These are phyloP conservation scores for Tachuris rubrigastra DNA, from an alignment of 2,113 vertebrate species.

Conservation along the genomic window DNA sequence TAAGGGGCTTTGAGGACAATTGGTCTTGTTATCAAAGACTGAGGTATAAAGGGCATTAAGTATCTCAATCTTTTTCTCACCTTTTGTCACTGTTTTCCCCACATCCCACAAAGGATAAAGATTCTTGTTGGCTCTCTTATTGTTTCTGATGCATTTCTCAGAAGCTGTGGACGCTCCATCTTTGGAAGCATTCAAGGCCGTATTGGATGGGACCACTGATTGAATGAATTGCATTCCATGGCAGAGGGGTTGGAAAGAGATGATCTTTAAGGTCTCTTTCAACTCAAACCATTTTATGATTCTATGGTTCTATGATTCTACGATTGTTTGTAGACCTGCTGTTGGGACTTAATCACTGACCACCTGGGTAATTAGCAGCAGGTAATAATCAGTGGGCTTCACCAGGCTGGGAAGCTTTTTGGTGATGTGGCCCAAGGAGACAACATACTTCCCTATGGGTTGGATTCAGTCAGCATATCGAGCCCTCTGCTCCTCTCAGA, in stretches of 20 bases:
- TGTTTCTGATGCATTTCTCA: background rate
- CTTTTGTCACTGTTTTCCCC: background rate
- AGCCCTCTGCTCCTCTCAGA: background rate
- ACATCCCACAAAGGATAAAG: background rate
- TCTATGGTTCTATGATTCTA: background rate
- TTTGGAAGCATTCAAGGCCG: background rate
- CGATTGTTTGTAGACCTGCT: background rate
- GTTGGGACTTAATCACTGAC: background rate
- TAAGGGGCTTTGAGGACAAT: background rate
- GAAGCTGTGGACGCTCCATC: background rate
- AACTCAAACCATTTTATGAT: background rate
- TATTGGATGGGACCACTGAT: background rate
- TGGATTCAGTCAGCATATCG: background rate
- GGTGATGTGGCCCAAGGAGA: background rate
- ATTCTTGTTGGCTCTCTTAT: background rate
- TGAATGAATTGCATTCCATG: background rate
- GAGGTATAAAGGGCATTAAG: background rate
- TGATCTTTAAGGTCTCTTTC: background rate
- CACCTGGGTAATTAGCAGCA: background rate
- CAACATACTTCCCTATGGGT: background rate
- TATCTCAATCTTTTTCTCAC: background rate
- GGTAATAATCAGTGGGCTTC: background rate
- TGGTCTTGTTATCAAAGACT: background rate
- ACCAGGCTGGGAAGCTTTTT: background rate
- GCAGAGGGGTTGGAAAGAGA: background rate